These are phyloP conservation scores for Hydra vulgaris DNA, from an alignment of 30 jellyfish, hydroid and myxozoan species.

Conservation along the genomic window DNA sequence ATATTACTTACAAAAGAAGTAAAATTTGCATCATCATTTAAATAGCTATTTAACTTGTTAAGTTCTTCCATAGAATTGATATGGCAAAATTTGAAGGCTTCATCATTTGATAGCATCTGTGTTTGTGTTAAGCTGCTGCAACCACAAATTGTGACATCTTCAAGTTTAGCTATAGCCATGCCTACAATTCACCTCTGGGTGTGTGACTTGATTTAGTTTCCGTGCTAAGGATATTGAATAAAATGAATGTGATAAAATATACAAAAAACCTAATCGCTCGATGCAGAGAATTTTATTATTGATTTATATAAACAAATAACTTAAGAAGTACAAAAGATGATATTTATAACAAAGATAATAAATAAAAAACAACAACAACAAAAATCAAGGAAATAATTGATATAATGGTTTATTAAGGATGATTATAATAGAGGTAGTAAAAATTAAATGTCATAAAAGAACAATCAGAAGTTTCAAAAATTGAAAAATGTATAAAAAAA, in stretches of 20 bases:
- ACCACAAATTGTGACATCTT: constrained; percentile 2
- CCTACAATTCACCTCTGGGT: neutral
- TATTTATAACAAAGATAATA: neutral
- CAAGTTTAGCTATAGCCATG: neutral
- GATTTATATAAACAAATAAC: neutral
- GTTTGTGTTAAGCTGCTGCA: constrained; percentile 1
- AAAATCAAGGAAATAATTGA: neutral
- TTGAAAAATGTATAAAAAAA: neutral
- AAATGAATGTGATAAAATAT: neutral
- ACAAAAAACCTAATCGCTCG: neutral
- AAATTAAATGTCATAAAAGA: neutral
- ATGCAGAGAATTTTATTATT: neutral
- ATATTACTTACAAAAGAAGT: constrained; percentile 13
- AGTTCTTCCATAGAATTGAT: constrained; percentile 1
- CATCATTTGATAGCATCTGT: neutral
- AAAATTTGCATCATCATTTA: constrained; percentile 3
- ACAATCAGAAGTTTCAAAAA: neutral
- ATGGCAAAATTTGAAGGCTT: constrained; percentile 7
- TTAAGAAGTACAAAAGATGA: neutral
- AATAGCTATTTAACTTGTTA: neutral
- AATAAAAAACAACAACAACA: neutral
- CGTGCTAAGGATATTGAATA: neutral
- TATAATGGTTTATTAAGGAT: neutral
- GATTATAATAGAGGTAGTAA: neutral
- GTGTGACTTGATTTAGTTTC: neutral